Base-by-base conservation (phyloP, 2,113 vertebrate species). In the Equus przewalskii region DNA sequence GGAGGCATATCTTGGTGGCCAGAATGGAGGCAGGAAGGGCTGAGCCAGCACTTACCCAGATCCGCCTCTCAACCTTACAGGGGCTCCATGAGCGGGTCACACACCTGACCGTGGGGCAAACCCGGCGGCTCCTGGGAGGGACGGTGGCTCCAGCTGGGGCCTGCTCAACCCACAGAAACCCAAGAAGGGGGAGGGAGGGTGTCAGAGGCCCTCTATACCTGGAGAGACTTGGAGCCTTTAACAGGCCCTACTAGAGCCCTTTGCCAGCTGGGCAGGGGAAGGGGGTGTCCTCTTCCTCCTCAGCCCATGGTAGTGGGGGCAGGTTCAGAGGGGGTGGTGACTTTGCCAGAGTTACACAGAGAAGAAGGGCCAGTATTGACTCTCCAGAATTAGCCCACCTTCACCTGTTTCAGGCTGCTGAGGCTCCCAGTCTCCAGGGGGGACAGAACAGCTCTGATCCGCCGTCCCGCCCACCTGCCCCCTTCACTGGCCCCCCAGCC, bases 41-140 rank as follows among this genome's bases (percentile, higher is more conserved):
- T 49, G 65, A 97, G 72, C 96, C 94, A 70, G 80, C 95, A 98
- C 98, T 98, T 98, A 98, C 98, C 97, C 97, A 98, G 92, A 97
- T 98, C 51, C 96, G 90, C 97, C 98, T 98, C 91, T 97, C 97
- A 97, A 98, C 58, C 79, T 98, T 95, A 98, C 97, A 98, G 89
- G 98, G 96, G 26, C n/a, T 97, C 97, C 98, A 97, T 0, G 93
- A 89, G 69, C 84, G 30, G 89, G 83, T 97, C 97, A 96, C 97
- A 93, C 97, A 98, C 96, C 97, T 97, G 98, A 98, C 96, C 94
- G 95, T 97, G 93, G 97, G 97, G 79, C 97, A 97, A 97, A 96
- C 82, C 87, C 91, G 95, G 65, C 94, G 95, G 79, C 96, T 98
- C 90, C 98, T 98, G 96, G 94, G 97, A 96, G 97, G 98, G 89